Base-by-base conservation (phyloP, 2,113 vertebrate genomes). In the Ophiodon elongatus region DNA sequence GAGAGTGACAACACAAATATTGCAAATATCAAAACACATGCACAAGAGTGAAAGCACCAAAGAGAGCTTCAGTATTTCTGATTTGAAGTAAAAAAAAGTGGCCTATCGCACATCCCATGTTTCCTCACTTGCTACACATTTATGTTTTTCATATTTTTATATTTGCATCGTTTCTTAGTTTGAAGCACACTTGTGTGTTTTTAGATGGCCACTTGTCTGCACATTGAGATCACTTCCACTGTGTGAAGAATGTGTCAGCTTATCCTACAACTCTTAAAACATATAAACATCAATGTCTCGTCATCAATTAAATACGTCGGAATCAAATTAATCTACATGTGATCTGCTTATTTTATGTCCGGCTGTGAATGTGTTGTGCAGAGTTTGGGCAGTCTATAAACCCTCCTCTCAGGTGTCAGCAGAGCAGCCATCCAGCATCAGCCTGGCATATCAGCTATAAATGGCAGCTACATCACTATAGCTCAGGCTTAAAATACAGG, bases 401-500 rank as follows among this genome's bases (percentile, higher is more conserved):
- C 76, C 64, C 45, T 76, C 56, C 29, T 64, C 45, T 76, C 81
- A 64, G 73, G 73, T 87, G 74, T 89, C 79, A 92, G 71, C 75
- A 72, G 82, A 69, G 47, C 79, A 74, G 85, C 81, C 60, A 10
- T 80, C 83, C 85, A 88, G 87, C 56, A 88, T 74, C 88, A 85
- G 79, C 75, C 45, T 73, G 66, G 76, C 68, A 74, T 84, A 79
- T 84, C 82, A 13, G 72, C 92, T 94, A 92, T 89, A 94, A 92
- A 94, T 82, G 88, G 91, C 86, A 85, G 77, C 87, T 79, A 78
- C 82, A 88, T 92, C 83, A 86, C 84, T 76, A 29, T 47, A 75
- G 88, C 72, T 21, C 71, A 31, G 67, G 31, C 88, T 92, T 92
- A 92, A 94, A 94, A 93, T 90, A 93, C 78, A 73, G 75, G 75